A percentile compares a stretch with the other conserved stretches of the same genome.
Evolutionary conservation across 2,797 vertebrate genomes (phyloP).

Genomic region (Masticophis lateralis): DNA sequence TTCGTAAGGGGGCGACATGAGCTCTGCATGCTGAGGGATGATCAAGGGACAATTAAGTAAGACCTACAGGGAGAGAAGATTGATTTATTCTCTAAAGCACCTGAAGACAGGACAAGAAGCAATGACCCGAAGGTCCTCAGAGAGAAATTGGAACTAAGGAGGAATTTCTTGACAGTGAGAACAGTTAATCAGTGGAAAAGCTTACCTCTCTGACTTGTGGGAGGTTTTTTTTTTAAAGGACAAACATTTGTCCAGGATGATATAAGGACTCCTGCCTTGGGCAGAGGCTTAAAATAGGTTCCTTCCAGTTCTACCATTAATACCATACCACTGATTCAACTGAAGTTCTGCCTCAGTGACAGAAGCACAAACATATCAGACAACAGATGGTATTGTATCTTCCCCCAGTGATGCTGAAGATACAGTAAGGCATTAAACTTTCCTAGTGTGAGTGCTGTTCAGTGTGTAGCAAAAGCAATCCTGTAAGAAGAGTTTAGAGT

Average conservation of each 20-base stretch:
- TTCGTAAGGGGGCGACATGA: neutral
- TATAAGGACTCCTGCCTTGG: neutral
- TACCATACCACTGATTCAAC: neutral
- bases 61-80: neutral
- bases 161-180: neutral
- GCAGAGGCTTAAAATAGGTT: neutral
- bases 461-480: neutral
- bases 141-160: neutral
- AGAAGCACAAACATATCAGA: neutral
- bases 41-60: neutral
- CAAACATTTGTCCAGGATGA: neutral
- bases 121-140: neutral
- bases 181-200: neutral
- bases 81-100: neutral
- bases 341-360: neutral
- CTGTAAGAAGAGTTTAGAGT: neutral
- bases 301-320: neutral
- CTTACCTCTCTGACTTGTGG: neutral
- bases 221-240: neutral
- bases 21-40: neutral
- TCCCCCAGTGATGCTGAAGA: neutral
- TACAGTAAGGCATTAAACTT: neutral
- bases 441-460: neutral
- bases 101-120: neutral
- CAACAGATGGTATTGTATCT: neutral